These are phyloP conservation scores for Cancer borealis DNA, from an alignment of 2,888 invertebrate genomes.

Conservation along the genomic window DNA sequence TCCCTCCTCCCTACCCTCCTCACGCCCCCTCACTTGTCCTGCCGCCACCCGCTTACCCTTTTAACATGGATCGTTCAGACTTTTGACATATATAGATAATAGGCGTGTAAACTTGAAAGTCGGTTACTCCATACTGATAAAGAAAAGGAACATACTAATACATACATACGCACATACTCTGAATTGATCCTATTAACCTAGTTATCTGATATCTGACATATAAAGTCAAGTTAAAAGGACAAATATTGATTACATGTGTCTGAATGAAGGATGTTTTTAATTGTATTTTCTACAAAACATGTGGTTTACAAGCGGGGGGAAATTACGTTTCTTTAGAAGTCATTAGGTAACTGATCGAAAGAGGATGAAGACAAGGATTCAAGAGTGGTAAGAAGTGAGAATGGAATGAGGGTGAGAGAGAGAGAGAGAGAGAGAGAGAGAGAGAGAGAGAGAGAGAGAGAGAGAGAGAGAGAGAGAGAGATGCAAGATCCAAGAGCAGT, in stretches of 20 bases:
- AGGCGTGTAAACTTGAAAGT: not conserved
- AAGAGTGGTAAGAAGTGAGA: not conserved
- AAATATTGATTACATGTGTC: not conserved
- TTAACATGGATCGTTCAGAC: not conserved
- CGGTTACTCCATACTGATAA: not conserved
- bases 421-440: slow-evolving; percentile 28
- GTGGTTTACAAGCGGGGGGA: not conserved
- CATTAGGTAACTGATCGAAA: not conserved
- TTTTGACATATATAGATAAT: not conserved
- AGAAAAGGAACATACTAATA: not conserved
- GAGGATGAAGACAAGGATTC: not conserved
- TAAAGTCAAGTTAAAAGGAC: not conserved
- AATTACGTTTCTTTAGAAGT: not conserved
- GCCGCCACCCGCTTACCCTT: not conserved
- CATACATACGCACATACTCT: not conserved
- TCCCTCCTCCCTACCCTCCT: not conserved
- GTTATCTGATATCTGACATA: not conserved
- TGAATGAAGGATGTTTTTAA: not conserved
- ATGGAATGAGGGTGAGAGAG: not conserved
- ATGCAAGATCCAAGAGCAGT: not conserved
- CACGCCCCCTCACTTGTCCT: not conserved
- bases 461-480: slow-evolving; percentile 20
- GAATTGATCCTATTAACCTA: no score
- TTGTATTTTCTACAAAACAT: not conserved
- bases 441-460: not conserved